Evolutionary conservation across 2,113 vertebrate genomes (phyloP).

Genomic region (Phoxinus phoxinus): DNA sequence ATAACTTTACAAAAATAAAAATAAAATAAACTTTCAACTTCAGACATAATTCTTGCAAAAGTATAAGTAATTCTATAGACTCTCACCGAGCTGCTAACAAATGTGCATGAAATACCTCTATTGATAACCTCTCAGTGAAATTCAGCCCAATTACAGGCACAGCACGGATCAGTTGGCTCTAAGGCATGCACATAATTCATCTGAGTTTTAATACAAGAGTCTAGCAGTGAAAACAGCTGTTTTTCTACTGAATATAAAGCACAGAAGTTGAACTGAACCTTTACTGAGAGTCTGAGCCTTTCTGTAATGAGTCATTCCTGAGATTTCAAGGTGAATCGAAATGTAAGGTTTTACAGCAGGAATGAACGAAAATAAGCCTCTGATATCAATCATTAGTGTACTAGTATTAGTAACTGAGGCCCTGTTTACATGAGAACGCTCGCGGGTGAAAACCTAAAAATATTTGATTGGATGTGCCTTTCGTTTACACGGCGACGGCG

Average conservation of each 20-base stretch:
- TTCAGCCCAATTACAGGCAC: conserved; percentile 41
- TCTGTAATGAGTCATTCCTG: conserved; percentile 23
- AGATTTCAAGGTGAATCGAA: conserved; percentile 1
- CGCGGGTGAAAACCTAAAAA: too few species aligned
- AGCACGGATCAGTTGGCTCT: conserved; percentile 27
- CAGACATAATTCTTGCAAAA: background rate
- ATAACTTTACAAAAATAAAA: background rate
- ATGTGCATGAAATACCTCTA: conserved; percentile 36
- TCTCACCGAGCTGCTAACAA: conserved; percentile 3
- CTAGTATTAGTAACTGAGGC: too few species aligned
- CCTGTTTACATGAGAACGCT: too few species aligned
- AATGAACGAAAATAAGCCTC: background rate
- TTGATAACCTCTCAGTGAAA: conserved; percentile 36
- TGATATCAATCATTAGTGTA: background rate
- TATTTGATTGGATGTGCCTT: too few species aligned
- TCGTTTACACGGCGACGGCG: too few species aligned
- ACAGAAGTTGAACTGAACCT: conserved; percentile 5
- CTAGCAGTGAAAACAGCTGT: conserved; percentile 34
- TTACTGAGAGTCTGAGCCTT: conserved; percentile 7
- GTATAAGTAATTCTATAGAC: background rate
- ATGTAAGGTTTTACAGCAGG: conserved; percentile 22
- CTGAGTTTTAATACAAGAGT: background rate
- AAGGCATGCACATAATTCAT: conserved; percentile 43
- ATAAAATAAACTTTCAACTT: background rate
- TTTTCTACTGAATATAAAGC: conserved; percentile 19